These are phyloP conservation scores for Silvanus unidentatus DNA, from an alignment of 2,888 invertebrate species.

Conservation along the genomic window DNA sequence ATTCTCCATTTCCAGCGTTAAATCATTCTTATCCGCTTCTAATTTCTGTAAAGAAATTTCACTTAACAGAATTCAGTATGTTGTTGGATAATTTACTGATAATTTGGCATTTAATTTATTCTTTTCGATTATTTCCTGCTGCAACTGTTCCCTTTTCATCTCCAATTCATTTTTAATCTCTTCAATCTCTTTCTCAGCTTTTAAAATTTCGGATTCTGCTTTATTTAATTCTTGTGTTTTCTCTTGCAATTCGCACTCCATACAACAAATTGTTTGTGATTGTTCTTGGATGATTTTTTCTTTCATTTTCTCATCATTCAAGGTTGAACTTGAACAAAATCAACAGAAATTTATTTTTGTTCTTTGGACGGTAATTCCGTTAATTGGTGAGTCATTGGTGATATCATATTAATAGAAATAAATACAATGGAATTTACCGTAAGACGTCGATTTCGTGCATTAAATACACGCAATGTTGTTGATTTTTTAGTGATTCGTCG, in stretches of 20 bases:
- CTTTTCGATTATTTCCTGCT: constrained; percentile 15
- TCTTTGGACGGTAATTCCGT: too few relatives aligned
- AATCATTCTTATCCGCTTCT: constrained; percentile 22
- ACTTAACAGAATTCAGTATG: too few relatives aligned
- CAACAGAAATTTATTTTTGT: not conserved
- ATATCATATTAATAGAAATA: not conserved
- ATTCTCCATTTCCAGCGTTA: constrained; percentile 21
- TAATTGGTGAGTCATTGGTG: not conserved
- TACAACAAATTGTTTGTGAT: constrained; percentile 21
- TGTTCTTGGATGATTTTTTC: constrained; percentile 32
- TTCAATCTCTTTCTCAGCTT: not conserved
- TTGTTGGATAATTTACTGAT: too few relatives aligned
- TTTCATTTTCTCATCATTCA: constrained; percentile 25
- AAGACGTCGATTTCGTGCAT: constrained; percentile 21
- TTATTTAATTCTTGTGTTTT: constrained; percentile 21
- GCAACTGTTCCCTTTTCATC: constrained; percentile 9
- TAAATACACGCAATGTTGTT: constrained; percentile 17
- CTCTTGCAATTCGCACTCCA: constrained; percentile 24
- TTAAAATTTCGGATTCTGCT: not conserved
- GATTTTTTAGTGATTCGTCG: constrained; percentile 20
- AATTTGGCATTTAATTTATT: too few relatives aligned
- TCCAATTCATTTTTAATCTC: not conserved
- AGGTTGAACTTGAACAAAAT: constrained; percentile 17
- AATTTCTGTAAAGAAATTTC: constrained; percentile 18
- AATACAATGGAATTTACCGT: constrained; percentile 12